Conservation (phyloP, 2,888 invertebrate species). For the Nomada flava region DNA sequence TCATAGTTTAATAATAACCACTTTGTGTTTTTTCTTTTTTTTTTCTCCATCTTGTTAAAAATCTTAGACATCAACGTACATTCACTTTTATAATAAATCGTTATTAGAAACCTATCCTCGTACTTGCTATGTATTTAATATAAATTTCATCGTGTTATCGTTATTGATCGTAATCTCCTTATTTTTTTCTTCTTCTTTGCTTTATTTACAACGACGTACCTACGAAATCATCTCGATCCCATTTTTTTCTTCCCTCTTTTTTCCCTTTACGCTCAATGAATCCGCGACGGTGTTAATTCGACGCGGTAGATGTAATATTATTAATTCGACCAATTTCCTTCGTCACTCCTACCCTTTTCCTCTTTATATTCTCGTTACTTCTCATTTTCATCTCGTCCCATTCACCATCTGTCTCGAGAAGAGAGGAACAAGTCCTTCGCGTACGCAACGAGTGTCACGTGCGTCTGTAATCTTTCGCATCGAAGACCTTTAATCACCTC, state of each 20-base stretch:
- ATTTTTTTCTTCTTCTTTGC: conserved; percentile 30
- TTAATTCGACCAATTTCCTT: conserved; percentile 8
- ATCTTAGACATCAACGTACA: conserved; percentile 84
- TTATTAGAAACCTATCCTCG: conserved; percentile 83
- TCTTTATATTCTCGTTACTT: not conserved
- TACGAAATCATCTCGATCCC: conserved; percentile 63
- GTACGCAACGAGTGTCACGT: conserved; percentile 49
- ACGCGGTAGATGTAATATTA: conserved; percentile 62
- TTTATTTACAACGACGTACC: conserved; percentile 76
- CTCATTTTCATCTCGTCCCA: conserved; percentile 29
- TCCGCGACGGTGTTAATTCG: conserved; percentile 56
- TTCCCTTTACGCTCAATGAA: conserved; percentile 52
- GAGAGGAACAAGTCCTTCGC: conserved; percentile 65
- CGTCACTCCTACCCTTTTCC: conserved; percentile 33
- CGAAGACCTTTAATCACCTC: conserved; percentile 39
- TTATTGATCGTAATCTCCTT: conserved; percentile 66
- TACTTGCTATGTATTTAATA: conserved; percentile 82
- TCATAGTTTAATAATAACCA: conserved; percentile 78
- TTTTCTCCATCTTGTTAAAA: conserved; percentile 76
- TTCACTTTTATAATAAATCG: conserved; percentile 83
- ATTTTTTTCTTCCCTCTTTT: conserved; percentile 19
- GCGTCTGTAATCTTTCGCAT: conserved; percentile 24
- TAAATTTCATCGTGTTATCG: conserved; percentile 76
- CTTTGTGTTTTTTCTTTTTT: conserved; percentile 63
- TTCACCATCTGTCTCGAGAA: conserved; percentile 64